Percentiles rank a stretch among this genome's conserved stretches.
Evolutionary conservation across 2,113 vertebrate genomes (phyloP).

Genomic region (Platycercus adscitus): DNA sequence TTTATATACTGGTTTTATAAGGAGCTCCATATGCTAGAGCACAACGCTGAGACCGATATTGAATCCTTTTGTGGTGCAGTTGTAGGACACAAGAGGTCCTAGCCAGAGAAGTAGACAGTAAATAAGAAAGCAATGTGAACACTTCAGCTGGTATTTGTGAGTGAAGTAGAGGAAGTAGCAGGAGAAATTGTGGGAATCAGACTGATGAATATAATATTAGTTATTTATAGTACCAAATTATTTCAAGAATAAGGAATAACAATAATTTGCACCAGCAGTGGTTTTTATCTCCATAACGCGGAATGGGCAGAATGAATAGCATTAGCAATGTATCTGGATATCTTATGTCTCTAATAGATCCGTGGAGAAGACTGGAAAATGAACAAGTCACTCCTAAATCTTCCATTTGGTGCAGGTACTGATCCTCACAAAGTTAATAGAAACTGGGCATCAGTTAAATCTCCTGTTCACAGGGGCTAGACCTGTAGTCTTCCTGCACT

Average conservation of each 20-base stretch:
- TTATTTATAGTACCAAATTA: neutral
- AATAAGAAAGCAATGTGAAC: neutral
- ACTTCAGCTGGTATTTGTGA: neutral
- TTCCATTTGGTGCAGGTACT: neutral
- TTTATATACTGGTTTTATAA: neutral
- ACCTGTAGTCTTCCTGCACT: neutral
- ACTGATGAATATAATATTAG: neutral
- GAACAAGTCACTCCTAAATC: neutral
- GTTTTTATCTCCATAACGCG: neutral
- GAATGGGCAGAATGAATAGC: neutral
- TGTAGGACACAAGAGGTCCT: neutral
- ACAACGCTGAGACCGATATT: neutral
- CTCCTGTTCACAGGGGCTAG: neutral
- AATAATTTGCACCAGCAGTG: neutral
- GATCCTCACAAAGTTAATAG: neutral
- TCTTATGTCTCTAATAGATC: neutral
- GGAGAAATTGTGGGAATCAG: neutral
- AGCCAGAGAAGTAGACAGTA: neutral
- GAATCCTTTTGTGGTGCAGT: neutral
- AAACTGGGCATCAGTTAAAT: neutral
- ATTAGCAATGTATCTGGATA: neutral
- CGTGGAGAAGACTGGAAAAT: neutral
- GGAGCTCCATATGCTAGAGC: neutral
- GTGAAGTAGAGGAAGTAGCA: neutral
- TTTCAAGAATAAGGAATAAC: neutral